phyloP scores from a whole-genome alignment of 2,888 invertebrate species.

The Drosophila neotestacea region DNA sequence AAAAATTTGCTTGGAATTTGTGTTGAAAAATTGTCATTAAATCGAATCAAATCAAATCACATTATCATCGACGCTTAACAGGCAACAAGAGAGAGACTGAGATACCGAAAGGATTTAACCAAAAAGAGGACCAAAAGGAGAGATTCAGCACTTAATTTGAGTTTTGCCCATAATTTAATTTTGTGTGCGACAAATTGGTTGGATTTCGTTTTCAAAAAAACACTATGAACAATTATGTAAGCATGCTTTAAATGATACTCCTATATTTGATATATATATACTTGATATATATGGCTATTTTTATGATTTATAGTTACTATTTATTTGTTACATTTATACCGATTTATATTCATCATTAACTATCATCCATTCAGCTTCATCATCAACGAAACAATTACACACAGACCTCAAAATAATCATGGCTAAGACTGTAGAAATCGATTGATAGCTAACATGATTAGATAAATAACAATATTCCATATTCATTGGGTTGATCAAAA shows the following conservation, averaged over 20 bases:
- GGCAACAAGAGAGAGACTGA: slow-evolving; percentile 40
- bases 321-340: slow-evolving; percentile 12
- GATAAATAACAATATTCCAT: slow-evolving; percentile 3
- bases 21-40: slow-evolving; percentile 50
- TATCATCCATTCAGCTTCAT: slow-evolving; percentile 25
- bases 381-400: slow-evolving; percentile 31
- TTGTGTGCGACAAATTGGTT: slow-evolving; percentile 76
- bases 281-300: slow-evolving; percentile 27
- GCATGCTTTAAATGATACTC: slow-evolving; percentile 81
- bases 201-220: slow-evolving; percentile 83
- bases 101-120: slow-evolving; percentile 20
- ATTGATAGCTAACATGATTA: not conserved
- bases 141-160: slow-evolving; percentile 71
- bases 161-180: slow-evolving; percentile 76
- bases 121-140: slow-evolving; percentile 28
- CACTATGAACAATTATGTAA: slow-evolving; percentile 79
- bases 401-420: slow-evolving; percentile 19
- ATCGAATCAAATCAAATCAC: slow-evolving; percentile 26
- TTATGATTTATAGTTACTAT: slow-evolving; percentile 28
- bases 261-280: slow-evolving; percentile 50
- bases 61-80: slow-evolving; percentile 54
- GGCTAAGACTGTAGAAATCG: slow-evolving; percentile 29
- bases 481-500: not conserved
- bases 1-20: slow-evolving; percentile 62
- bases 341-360: slow-evolving; percentile 28